phyloP scores from a whole-genome alignment of 2,113 vertebrate species.

The Psophia crepitans region DNA sequence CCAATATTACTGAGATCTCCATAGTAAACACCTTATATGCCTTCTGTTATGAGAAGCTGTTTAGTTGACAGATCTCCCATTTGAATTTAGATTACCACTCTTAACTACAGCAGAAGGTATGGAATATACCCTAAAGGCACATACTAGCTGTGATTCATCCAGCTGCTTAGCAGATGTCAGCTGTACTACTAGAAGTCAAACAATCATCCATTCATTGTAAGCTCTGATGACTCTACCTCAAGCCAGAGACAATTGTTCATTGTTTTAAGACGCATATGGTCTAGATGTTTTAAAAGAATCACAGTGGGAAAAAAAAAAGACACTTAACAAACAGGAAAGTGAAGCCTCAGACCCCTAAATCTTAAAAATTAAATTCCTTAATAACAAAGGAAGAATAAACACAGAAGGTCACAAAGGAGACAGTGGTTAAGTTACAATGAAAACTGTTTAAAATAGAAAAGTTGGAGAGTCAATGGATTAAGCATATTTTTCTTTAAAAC shows the following conservation, averaged over 20 bases:
- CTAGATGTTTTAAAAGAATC: not conserved
- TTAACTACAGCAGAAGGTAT: not conserved
- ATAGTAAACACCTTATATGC: not conserved
- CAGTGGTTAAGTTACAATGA: not conserved
- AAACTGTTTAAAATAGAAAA: not conserved
- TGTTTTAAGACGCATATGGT: not conserved
- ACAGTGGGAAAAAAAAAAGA: not conserved
- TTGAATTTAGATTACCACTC: not conserved
- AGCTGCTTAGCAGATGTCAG: not conserved
- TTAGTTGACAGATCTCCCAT: not conserved
- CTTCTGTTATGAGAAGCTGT: not conserved
- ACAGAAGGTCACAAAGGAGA: not conserved
- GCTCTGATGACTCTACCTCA: not conserved
- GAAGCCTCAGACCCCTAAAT: not conserved
- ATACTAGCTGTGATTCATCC: not conserved
- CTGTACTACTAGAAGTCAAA: not conserved
- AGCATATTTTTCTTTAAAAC: not conserved
- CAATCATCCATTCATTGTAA: not conserved
- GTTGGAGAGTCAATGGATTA: not conserved
- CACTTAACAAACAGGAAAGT: not conserved
- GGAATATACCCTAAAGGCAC: not conserved
- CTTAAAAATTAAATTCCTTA: not conserved
- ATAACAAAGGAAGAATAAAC: not conserved
- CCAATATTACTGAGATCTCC: not conserved
- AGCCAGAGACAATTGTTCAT: not conserved